Conservation (phyloP, 2,888 invertebrate genomes). For the Pristionchus entomophagus region DNA sequence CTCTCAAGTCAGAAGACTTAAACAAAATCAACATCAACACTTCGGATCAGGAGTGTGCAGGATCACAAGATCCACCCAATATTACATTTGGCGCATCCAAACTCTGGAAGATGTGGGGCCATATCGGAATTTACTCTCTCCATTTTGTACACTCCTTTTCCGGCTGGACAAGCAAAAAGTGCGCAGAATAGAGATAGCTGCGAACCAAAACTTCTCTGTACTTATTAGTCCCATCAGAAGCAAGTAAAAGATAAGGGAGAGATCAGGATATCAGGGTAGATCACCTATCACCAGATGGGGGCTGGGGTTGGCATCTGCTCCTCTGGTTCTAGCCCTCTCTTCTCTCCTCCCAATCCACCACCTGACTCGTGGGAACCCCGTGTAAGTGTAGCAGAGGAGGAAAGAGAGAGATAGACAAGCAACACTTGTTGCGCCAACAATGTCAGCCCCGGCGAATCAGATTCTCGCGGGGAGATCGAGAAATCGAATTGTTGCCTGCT, state of each 20-base stretch:
- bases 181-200: too few species aligned
- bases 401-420: neutral
- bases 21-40: neutral
- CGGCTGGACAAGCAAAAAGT: too few species aligned
- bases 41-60: neutral
- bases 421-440: constrained; percentile 30
- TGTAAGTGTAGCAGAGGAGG: constrained; percentile 9
- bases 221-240: too few species aligned
- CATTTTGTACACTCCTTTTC: too few species aligned
- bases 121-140: too few species aligned
- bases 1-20: neutral
- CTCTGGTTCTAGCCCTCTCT: neutral
- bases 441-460: neutral
- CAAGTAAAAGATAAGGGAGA: too few species aligned
- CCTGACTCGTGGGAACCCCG: constrained; percentile 33
- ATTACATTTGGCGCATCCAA: neutral
- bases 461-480: neutral
- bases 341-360: neutral
- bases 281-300: neutral
- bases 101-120: too few species aligned
- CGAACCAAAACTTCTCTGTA: too few species aligned
- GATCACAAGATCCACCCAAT: neutral
- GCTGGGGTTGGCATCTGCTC: neutral
- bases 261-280: neutral
- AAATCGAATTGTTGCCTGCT: too few species aligned